Conservation (phyloP, 1,140 invertebrate species). For the Leucophenga varia region DNA sequence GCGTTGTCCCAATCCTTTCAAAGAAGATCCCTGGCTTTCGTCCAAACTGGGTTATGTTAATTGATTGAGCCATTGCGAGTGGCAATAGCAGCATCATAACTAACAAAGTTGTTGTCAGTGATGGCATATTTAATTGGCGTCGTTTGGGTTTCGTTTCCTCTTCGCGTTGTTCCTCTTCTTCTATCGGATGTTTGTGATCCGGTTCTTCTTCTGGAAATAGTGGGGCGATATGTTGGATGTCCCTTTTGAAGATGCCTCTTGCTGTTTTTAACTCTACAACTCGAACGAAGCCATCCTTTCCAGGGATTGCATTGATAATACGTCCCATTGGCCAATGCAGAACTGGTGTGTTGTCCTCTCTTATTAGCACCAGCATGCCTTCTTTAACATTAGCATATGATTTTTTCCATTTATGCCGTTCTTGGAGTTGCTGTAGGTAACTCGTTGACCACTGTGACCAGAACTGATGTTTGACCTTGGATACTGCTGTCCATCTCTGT, state of each 20-base stretch:
- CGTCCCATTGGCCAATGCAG: constrained; percentile 37
- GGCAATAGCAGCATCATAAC: too few relatives aligned
- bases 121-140: too few relatives aligned
- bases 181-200: too few relatives aligned
- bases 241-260: not conserved
- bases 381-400: constrained; percentile 12
- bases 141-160: too few relatives aligned
- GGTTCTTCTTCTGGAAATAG: too few relatives aligned
- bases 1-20: not conserved
- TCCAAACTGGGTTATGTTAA: too few relatives aligned
- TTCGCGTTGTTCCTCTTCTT: too few relatives aligned
- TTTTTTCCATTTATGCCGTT: constrained; percentile 34
- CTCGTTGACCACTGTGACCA: constrained; percentile 38
- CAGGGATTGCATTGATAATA: constrained; percentile 28
- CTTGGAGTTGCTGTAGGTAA: constrained; percentile 30
- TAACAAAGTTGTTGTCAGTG: too few relatives aligned
- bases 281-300: constrained; percentile 28
- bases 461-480: too few relatives aligned
- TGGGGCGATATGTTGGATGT: not conserved
- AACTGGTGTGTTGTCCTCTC: constrained; percentile 38
- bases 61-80: too few relatives aligned
- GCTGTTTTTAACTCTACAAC: constrained; percentile 30
- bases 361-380: constrained; percentile 44
- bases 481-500: too few relatives aligned
- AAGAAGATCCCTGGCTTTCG: too few relatives aligned